These are phyloP conservation scores for Cryptotermes secundus DNA, from an alignment of 1,140 invertebrate genomes.

Conservation along the genomic window DNA sequence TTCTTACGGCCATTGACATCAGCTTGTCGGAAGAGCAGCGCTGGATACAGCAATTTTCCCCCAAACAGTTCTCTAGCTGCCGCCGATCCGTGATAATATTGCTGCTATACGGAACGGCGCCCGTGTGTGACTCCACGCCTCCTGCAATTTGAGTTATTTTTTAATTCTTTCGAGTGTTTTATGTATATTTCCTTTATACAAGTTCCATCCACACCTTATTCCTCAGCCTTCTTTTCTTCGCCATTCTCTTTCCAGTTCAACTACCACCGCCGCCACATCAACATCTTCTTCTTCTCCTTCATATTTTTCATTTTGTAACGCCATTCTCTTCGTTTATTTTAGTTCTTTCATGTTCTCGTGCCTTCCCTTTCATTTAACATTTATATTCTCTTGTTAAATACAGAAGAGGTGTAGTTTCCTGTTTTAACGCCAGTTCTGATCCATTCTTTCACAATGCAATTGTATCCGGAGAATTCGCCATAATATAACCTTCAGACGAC, in stretches of 20 bases:
- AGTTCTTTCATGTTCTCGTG: neutral
- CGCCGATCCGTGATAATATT: neutral
- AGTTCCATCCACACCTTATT: neutral
- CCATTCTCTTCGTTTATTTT: neutral
- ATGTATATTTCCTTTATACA: neutral
- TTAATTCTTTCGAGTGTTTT: neutral
- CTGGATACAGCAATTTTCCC: neutral
- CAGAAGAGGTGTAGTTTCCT: neutral
- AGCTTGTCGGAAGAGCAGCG: neutral
- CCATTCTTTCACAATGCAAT: neutral
- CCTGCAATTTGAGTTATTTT: neutral
- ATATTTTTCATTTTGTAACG: too few relatives aligned
- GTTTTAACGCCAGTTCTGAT: neutral
- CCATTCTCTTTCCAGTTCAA: neutral
- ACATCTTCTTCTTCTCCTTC: too few relatives aligned
- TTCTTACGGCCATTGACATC: neutral
- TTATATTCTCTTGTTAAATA: neutral
- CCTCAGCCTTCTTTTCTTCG: neutral
- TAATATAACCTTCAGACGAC: neutral
- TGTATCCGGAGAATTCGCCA: neutral
- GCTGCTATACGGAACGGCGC: neutral
- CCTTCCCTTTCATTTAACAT: neutral
- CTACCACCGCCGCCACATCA: neutral
- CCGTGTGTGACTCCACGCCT: conserved; percentile 5
- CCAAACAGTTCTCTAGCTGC: neutral